Evolutionary conservation across 92 coral and sea anemone genomes (phyloP).

Genomic region (Parazoanthus atlanticus): DNA sequence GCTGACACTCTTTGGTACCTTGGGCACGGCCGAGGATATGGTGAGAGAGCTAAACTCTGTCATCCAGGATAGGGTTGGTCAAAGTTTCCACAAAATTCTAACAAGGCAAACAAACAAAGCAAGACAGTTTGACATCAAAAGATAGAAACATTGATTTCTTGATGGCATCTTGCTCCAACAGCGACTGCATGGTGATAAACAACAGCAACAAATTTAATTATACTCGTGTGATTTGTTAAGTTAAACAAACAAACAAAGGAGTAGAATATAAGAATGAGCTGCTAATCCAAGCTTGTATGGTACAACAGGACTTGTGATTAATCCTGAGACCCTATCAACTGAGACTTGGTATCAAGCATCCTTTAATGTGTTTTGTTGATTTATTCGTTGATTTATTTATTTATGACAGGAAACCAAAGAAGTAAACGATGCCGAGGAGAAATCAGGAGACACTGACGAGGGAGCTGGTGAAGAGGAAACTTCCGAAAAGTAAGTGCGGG

Average conservation of each 20-base stretch:
- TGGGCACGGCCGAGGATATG: too few relatives aligned
- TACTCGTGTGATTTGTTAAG: neutral
- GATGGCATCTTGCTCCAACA: neutral
- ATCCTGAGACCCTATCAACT: too few relatives aligned
- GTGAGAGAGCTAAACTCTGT: too few relatives aligned
- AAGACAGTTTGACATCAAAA: neutral
- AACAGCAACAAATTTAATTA: neutral
- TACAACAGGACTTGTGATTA: neutral
- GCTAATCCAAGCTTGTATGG: neutral
- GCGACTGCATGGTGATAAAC: too few relatives aligned
- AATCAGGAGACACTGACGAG: conserved; percentile 12
- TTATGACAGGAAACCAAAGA: conserved; percentile 38
- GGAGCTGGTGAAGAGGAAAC: conserved; percentile 10
- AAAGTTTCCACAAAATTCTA: neutral
- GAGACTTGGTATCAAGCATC: too few relatives aligned
- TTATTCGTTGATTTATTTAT: neutral
- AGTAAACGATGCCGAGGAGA: conserved; percentile 23
- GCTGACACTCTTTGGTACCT: too few relatives aligned
- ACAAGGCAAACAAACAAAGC: neutral
- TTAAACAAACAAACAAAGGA: neutral
- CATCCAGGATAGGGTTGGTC: too few relatives aligned
- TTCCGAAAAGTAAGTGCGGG: neutral
- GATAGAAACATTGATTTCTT: neutral
- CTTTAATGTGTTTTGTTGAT: too few relatives aligned
- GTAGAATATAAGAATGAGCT: too few relatives aligned